Base-by-base conservation (phyloP, 2,888 invertebrate genomes). In the Adineta ricciae region DNA sequence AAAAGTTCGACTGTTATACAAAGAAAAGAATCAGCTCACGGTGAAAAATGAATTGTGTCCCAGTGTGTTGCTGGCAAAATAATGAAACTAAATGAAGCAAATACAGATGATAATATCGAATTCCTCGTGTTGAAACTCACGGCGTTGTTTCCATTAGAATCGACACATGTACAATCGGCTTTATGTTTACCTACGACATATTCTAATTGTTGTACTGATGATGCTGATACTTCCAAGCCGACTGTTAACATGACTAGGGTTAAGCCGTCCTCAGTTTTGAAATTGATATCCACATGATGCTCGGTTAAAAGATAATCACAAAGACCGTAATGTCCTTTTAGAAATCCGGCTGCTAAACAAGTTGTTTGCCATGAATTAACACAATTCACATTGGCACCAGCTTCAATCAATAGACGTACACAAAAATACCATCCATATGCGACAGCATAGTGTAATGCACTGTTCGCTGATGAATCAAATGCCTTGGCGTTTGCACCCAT, bases 371-470 rank as follows among this genome's bases (percentile, higher is more conserved):
- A 84, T n/a, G 50, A 83, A 52, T 83, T 85, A 50, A 54, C 83
- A 54, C 54, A 27, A 83, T 84, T 83, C 21, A 82, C 9, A 41
- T 85, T 85, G n/a, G 85, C 85, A 21, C 85, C 85, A 21, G 85
- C 85, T 49, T 85, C 73, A 27, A 91, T 88, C 24, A 92, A 89
- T 19, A 91, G 87, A 86, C 91, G 90, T 46, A 91, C 88, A 86
- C 90, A 90, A 87, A 90, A 91, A 87, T 91, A 90, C 92, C 92
- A 92, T 32, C 92, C 92, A 88, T 92, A 92, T 0, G 92, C 92
- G 84, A 91, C 90, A 5, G 92, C 92, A 88, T 92, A 92, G 88
- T 92, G 92, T 3, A 91, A 89, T 2, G 91, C 87, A 1, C 91
- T 89, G 88, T 92, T 92, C 52, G 91, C 92, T 19, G 92, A 92